Evolutionary conservation across 2,113 vertebrate genomes (phyloP), one percentile per base, ranked within the genome.

Genomic region (Nyctibius bracteatus): DNA sequence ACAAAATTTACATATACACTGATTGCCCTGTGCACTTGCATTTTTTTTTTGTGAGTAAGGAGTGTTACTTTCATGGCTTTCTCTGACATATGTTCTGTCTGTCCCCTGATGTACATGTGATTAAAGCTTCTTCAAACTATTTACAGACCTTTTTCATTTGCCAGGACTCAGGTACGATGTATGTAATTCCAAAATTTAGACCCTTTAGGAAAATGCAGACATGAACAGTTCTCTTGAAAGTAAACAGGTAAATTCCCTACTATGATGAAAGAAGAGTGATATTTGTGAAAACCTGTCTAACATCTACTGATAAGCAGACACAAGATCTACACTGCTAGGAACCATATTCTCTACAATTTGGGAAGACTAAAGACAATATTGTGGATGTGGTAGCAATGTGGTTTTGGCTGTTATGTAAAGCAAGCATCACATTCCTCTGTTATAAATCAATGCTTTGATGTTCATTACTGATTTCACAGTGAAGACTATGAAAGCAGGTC

Each of bases 1-100:
- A 81, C n/a, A 90, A 25, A 93, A 97, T 98, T 98, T 98, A 87
- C 97, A 97, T 97, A 87, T 81, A 80, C 30, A 75, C 44, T 97
- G 97, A 97, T 97, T 98, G 59, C 85, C 23, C 67, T 92, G 75
- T 95, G 86, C 73, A 65, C n/a, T 79, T 96, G 17, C 2, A 24
- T 74, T 27, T 72, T 57, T 89, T 33, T n/a, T 75, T 58, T 90
- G 51, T 61, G 12, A n/a, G 16, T 66, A 80, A 77, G 7, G 5
- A 44, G 47, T 65, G 80, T 92, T 94, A 84, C 80, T 66, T 67
- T 49, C 10, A 83, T 66, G 15, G 51, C 23, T 84, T 90, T 79
- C 61, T 93, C 25, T 65, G 51, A 88, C 61, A 6, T 41, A 22
- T 82, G 14, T 7, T 46, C 27, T 65, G n/a, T 81, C 21, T 78